These are phyloP conservation scores for Apomyelois bistriatella DNA, from an alignment of 2,888 invertebrate species.

Conservation along the genomic window DNA sequence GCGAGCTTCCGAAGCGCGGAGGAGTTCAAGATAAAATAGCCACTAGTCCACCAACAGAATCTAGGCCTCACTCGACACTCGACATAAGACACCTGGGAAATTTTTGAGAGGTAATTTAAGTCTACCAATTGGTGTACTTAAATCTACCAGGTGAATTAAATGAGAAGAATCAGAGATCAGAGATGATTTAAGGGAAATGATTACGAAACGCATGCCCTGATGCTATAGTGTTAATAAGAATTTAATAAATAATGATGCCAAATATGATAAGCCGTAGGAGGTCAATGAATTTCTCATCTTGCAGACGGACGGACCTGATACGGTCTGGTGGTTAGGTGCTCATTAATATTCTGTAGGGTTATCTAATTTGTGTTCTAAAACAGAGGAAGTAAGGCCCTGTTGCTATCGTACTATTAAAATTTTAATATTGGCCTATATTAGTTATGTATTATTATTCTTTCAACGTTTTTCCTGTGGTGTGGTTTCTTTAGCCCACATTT, in stretches of 20 bases:
- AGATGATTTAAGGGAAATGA: too few relatives aligned
- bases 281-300: conserved; percentile 17
- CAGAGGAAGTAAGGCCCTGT: conserved; percentile 55
- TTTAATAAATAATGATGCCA: conserved; percentile 4
- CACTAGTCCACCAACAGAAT: too few relatives aligned
- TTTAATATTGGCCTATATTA: conserved; percentile 5
- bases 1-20: too few relatives aligned
- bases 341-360: conserved; percentile 63
- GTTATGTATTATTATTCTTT: neutral
- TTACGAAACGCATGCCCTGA: too few relatives aligned
- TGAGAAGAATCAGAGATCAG: too few relatives aligned
- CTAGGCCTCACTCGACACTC: too few relatives aligned
- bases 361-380: conserved; percentile 65
- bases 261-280: conserved; percentile 15
- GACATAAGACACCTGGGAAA: too few relatives aligned
- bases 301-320: conserved; percentile 29
- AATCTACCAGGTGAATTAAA: too few relatives aligned
- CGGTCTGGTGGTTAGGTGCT: conserved; percentile 28
- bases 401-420: conserved; percentile 14
- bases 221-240: too few relatives aligned
- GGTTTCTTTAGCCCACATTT: neutral
- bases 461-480: conserved; percentile 8
- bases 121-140: too few relatives aligned
- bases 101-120: too few relatives aligned
- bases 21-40: too few relatives aligned